Base-by-base conservation (phyloP, 2,797 vertebrate genomes). In the Manis crassicaudata region DNA sequence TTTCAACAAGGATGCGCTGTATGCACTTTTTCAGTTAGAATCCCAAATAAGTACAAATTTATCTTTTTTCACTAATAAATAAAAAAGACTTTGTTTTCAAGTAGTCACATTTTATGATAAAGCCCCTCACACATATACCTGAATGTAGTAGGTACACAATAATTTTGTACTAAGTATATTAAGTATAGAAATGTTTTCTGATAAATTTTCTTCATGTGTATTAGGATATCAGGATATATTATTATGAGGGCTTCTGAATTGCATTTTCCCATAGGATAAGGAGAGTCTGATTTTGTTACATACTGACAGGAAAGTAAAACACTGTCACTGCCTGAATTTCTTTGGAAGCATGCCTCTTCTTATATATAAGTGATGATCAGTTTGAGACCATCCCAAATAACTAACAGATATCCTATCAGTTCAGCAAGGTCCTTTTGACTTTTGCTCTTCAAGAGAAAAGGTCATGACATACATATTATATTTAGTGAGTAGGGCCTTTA, bases 31-130 rank as follows among this genome's bases (percentile, higher is more conserved):
- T 83, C n/a, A 43, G 6, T 77, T 86, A 89, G 32, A 70, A 62
- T 72, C 43, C 6, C 58, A 89, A 87, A 72, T 68, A 70, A 81
- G 40, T 50, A 35, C 50, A 84, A 65, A 72, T 72, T 18, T 70
- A 84, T 40, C 43, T 25, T 79, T 91, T 73, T 88, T 87, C 5
- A 54, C 35, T 83, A 86, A 89, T 87, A 81, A 96, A 75, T 50
- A 63, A 84, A 73, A 96, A 79, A 4, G 65, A 77, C 65, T 62
- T 94, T 84, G 35, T 63, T 89, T 43, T 13, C 56, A 81, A 83
- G 52, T 50, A 86, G 75, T 65, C 68, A 63, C 21, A 68, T 70
- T 91, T 90, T 60, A 76, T 94, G 25, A 35, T 79, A 70, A 70
- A 72, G 46, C 7, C 29, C 10, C 3, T 17, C 20, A 11, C 70